Conservation (phyloP, 2,797 vertebrate genomes). For the Pangasius larnaudii region DNA sequence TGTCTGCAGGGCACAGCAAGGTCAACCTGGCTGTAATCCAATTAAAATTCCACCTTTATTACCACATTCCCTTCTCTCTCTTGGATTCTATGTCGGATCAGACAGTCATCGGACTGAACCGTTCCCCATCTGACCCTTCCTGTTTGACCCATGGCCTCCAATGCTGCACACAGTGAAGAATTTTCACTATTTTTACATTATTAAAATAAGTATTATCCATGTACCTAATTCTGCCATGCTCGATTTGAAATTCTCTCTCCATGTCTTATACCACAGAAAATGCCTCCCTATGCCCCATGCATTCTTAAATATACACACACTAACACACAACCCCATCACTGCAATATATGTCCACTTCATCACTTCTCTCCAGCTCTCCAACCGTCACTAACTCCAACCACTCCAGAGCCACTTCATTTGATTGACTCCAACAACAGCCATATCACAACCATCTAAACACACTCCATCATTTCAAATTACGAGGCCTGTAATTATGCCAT, state of each 20-base stretch:
- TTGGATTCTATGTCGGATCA: constrained; percentile 48
- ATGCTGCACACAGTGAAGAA: constrained; percentile 19
- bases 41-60: constrained; percentile 82
- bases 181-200: constrained; percentile 47
- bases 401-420: constrained; percentile 39
- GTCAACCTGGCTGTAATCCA: constrained; percentile 71
- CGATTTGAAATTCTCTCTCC: constrained; percentile 12
- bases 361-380: constrained; percentile 3
- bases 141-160: constrained; percentile 20
- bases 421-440: constrained; percentile 34
- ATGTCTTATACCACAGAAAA: constrained; percentile 19
- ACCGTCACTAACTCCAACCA: constrained; percentile 22
- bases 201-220: neutral
- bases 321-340: neutral
- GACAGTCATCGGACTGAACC: constrained; percentile 58
- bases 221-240: neutral
- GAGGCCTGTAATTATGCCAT: constrained; percentile 50
- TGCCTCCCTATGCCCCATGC: neutral
- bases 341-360: neutral
- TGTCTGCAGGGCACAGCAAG: constrained; percentile 63
- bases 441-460: constrained; percentile 53
- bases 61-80: constrained; percentile 65
- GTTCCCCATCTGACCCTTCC: constrained; percentile 45
- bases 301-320: neutral
- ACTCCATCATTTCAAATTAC: constrained; percentile 36